A percentile compares a stretch with the other conserved stretches of the same genome.
These are phyloP conservation scores for Euschistus heros DNA, from an alignment of 1,140 invertebrate species.

Conservation along the genomic window DNA sequence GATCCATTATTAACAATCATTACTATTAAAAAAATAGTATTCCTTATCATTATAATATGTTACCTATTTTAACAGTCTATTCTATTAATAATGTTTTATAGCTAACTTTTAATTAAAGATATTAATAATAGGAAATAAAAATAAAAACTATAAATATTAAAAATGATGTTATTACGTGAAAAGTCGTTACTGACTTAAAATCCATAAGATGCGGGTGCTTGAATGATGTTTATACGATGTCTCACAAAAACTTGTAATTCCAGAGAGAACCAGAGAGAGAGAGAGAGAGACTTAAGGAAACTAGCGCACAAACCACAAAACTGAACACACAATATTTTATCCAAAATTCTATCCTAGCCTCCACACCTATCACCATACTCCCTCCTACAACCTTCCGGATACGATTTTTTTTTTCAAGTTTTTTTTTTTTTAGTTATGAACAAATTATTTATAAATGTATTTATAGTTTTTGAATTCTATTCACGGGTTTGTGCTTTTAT, in stretches of 20 bases:
- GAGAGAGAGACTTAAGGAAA: slow-evolving; percentile 8
- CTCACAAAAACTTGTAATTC: slow-evolving; percentile 1
- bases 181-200: slow-evolving; percentile 14
- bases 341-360: slow-evolving; percentile 11
- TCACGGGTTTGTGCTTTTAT: slow-evolving; percentile 9
- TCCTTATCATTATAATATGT: too few species aligned
- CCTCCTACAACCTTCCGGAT: background rate
- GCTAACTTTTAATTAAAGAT: background rate
- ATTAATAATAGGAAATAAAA: background rate
- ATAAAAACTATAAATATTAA: slow-evolving; percentile 11
- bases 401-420: background rate
- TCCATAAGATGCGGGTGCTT: slow-evolving; percentile 1
- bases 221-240: background rate
- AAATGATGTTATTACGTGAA: background rate
- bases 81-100: background rate
- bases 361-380: background rate
- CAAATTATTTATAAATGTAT: background rate
- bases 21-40: too few species aligned
- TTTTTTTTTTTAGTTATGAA: background rate
- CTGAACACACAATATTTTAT: background rate
- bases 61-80: background rate
- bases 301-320: slow-evolving; percentile 12
- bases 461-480: background rate
- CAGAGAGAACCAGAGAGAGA: background rate
- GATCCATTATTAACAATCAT: too few species aligned